Base-by-base conservation (phyloP, 2,888 invertebrate species). In the Drosophila meridionalis region DNA sequence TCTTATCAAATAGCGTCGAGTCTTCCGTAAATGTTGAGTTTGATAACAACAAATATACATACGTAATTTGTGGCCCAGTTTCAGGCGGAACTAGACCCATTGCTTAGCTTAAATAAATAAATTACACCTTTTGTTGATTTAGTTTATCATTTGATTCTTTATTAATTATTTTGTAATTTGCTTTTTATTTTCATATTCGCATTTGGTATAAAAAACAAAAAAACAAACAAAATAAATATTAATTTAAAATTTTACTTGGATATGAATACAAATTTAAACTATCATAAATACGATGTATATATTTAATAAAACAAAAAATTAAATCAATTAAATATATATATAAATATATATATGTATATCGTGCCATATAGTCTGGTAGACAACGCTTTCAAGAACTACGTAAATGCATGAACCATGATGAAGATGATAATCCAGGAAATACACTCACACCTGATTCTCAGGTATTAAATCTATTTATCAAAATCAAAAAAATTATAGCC, bases 361-460 rank as follows among this genome's bases (percentile, higher is more conserved):
- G 71, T 64, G 60, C 40, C 61, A 80, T 90, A 80, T 91, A 93
- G 93, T 92, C 93, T 84, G 96, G 96, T 61, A 94, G 97, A 73
- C 95, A 95, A 83, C 95, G 96, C 91, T 97, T 98, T 93, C 96
- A 97, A 91, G 97, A 98, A 94, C 94, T 97, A 74, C 95, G 98
- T 61, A 96, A 97, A 92, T 95, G 96, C 90, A 96, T 98, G 95
- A 97, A 97, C 94, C 96, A 96, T 8, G 98, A 97, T 91, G 97
- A 97, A 91, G 97, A 97, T 87, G 96, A 96, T 84, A 95, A 95
- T 63, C 94, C 94, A 76, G 94, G 94, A 82, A 96, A 94, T 85
- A 94, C 94, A 87, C 95, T 96, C 56, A 96, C 96, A 65, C 96
- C 96, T 69, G 96, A 96, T 92, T 96, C 96, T 92, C 96, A 97